Evolutionary conservation across 2,113 vertebrate species (phyloP), one percentile per base, ranked within the genome.

Genomic region (Oreochromis spilurus): DNA sequence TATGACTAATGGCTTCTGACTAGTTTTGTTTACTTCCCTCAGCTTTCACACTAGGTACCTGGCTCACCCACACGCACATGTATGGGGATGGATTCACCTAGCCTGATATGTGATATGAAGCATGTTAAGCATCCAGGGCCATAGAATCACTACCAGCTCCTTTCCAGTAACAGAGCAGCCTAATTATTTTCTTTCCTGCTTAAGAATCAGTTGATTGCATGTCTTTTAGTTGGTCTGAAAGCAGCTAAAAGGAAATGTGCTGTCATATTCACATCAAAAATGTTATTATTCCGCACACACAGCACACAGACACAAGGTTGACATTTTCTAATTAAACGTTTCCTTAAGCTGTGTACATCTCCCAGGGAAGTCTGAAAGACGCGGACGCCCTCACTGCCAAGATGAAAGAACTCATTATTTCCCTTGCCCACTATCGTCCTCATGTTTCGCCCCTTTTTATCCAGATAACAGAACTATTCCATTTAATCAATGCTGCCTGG

Each of bases 371-470:
- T 91, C 91, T 91, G 85, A 88, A 81, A 84, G 92, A 92, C 79
- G 82, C 84, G 52, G 88, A 91, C 91, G 89, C 89, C 94, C 93
- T 92, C 94, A 80, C 92, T 55, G 93, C 92, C 65, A 10, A 91
- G 87, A 95, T 96, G 94, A 95, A 95, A 95, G 92, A 95, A 94
- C 83, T 95, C 94, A 95, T 96, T 96, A 96, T 93, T 95, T 86
- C 84, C 50, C 87, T 86, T 86, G 90, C 88, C 85, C 88, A 65
- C 94, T 89, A 85, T 93, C 92, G 60, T 91, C 88, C 91, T 86
- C 92, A 21, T 88, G 87, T 82, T 87, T 58, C 84, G 75, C 83
- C 77, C 84, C 53, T 91, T 93, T 89, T 92, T 88, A 95, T 94
- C 93, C 92, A 89, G 94, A 96, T 94, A 96, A 93, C 93, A 89